Base-by-base conservation (phyloP, 1,140 invertebrate species). In the Stegodyphus mimosarum region DNA sequence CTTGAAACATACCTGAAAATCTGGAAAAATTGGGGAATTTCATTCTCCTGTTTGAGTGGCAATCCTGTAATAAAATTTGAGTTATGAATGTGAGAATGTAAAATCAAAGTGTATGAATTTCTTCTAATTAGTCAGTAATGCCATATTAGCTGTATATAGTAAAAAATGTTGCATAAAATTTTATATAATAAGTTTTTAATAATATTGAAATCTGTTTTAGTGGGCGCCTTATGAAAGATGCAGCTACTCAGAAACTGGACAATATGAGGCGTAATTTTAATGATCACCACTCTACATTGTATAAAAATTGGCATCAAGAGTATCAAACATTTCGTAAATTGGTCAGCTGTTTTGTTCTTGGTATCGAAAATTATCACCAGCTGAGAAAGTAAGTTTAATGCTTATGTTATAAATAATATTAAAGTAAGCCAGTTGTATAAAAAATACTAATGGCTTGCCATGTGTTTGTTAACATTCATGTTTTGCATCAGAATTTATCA, bases 281-380 rank as follows among this genome's bases (percentile, higher is more conserved):
- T 33, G 75, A 86, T 5, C 67, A 73, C 7, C 75, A 86, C 17
- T 53, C 49, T 67, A 4, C 3, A 66, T 64, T 10, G 4, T 86
- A 86, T 55, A 53, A 66, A 52, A 71, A 52, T 9, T 79, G 74
- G 75, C 83, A 86, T 66, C 49, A 73, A 10, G 75, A 86, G 2
- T 86, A 86, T 48, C 53, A 66, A 13, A 72, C 17, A 17, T 86
- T 78, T 73, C 83, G 83, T 10, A 79, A 53, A 86, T 13, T 86
- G 17, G 75, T 86, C 2, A 48, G 15, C n/a, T 17, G 72, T 9
- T 86, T 86, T 78, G 69, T 86, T 71, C 72, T n/a, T 72, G 83
- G 83, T 48, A 13, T 86, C 13, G 69, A 73, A 10, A 63, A 55
- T 48, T 86, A 78, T 49, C 69, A 86, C 50, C 17, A 76, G 15